phyloP scores from a whole-genome alignment of 2,797 vertebrate genomes.

The Danio albolineatus region DNA sequence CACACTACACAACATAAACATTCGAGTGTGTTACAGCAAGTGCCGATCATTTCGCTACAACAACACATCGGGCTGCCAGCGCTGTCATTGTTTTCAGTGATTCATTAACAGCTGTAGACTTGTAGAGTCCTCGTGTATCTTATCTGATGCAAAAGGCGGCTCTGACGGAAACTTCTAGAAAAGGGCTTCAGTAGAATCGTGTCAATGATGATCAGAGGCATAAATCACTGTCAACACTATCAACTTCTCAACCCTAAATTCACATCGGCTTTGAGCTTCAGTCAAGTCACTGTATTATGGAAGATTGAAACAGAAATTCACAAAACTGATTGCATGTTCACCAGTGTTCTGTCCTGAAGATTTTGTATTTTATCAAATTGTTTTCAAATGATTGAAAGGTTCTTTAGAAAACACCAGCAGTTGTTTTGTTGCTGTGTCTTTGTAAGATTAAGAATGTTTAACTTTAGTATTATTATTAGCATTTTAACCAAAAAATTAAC shows the following conservation, averaged over 20 bases:
- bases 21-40: conserved; percentile 37
- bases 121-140: background rate
- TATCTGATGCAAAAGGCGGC: background rate
- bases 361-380: no score
- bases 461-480: no score
- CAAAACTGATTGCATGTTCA: no score
- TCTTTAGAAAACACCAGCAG: background rate
- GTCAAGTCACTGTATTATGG: background rate
- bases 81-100: background rate
- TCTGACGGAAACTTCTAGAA: background rate
- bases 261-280: background rate
- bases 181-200: background rate
- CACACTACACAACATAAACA: conserved; percentile 15
- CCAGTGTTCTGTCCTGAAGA: no score
- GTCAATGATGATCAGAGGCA: conserved; percentile 1
- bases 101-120: conserved; percentile 1
- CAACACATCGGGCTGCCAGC: conserved; percentile 9
- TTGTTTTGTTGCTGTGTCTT: no score
- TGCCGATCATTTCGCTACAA: conserved; percentile 18
- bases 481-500: no score
- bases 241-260: background rate
- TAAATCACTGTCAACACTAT: conserved; percentile 9
- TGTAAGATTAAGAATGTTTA: no score
- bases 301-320: background rate
- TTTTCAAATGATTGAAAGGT: no score